Conservation (phyloP, 2,113 vertebrate species). For the Gopherus flavomarginatus region DNA sequence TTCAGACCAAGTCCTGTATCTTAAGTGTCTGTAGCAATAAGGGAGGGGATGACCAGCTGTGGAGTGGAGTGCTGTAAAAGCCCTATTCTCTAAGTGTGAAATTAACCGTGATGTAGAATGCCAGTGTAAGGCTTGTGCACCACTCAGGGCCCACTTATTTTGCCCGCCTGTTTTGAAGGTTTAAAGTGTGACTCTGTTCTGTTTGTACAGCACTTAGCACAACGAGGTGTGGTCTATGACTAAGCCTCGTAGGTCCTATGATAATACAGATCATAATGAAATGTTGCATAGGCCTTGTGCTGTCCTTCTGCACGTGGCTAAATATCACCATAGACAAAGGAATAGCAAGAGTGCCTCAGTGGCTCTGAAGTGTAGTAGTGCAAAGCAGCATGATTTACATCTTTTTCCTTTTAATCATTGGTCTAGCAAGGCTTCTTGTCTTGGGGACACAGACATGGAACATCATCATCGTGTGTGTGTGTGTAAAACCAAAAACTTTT, state of each 20-base stretch:
- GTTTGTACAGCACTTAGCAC: background rate
- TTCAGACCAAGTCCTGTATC: background rate
- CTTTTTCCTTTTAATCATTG: background rate
- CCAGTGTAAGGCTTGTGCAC: background rate
- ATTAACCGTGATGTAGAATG: background rate
- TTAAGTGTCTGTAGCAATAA: background rate
- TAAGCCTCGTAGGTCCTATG: background rate
- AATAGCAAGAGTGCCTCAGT: background rate
- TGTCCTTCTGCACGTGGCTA: background rate
- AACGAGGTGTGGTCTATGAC: background rate
- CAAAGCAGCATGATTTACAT: background rate
- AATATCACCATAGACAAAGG: background rate
- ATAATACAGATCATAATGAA: background rate
- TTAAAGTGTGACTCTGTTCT: background rate
- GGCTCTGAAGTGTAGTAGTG: background rate
- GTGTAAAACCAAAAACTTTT: too few relatives aligned
- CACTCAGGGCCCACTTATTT: background rate
- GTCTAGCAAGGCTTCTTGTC: conserved; percentile 1
- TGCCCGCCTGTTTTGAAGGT: background rate
- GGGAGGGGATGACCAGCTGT: background rate
- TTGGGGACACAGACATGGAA: background rate
- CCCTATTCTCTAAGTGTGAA: background rate
- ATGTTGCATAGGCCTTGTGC: background rate
- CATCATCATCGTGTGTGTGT: too few relatives aligned
- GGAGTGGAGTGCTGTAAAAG: background rate